Base-by-base conservation (phyloP, 1,140 invertebrate species). In the Ceratosolen fusciceps region DNA sequence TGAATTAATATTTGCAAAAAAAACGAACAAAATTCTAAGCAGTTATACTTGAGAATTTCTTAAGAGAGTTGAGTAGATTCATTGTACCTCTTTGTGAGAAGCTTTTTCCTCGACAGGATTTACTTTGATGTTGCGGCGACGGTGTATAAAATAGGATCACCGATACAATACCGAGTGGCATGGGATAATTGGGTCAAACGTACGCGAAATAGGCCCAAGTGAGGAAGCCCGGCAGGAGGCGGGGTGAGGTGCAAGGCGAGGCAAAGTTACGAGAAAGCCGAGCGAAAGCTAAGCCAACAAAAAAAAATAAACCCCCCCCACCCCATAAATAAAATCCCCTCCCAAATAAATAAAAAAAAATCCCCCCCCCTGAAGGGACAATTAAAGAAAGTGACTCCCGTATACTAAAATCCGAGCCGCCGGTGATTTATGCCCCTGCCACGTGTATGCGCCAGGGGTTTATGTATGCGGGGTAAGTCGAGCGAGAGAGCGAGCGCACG, bases 381-480 rank as follows among this genome's bases (percentile, higher is more conserved):
- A 47, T 29, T 37, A 37, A 34, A 43, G 29, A 49, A 26, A 43
- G n/a, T 12, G 34, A 67, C 47, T 54, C 43, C 12, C 24, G 26
- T 65, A n/a, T 47, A 47, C 29, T 54, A 58, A 72, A 58, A 74
- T 68, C 60, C 71, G 71, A 31, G 29, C 26, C n/a, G n/a, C n/a
- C n/a, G 74, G 68, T 85, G 83, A 86, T 86, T 86, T 86, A 86
- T 85, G 81, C 78, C 34, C 70, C 81, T 73, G 81, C 80, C 83
- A 81, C 80, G 83, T 83, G 84, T 85, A 85, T 82, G 82, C 84
- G 83, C 81, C 24, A 29, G 2, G 21, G 19, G 24, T 7, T 3
- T 29, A n/a, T 26, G 34, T 29, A 19, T 43, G 21, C 5, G 21
- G 39, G 24, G 39, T 21, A 83, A 74, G 34, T 43, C 73, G 82